These are phyloP conservation scores for Iselma pallidipennis DNA, from an alignment of 2,888 invertebrate genomes.

Conservation along the genomic window DNA sequence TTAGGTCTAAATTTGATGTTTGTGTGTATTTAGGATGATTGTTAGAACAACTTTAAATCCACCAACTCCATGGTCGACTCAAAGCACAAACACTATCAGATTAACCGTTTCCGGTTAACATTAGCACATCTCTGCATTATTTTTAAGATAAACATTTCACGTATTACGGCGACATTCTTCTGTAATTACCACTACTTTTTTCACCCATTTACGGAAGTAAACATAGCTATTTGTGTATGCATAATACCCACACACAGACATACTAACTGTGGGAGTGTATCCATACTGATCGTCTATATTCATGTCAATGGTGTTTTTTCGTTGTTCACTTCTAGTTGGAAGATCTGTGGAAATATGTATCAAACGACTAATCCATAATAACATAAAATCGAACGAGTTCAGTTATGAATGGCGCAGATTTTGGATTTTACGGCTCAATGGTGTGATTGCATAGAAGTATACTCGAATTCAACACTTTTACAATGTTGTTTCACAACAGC, in stretches of 20 bases:
- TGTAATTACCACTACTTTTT: not conserved
- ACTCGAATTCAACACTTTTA: no score
- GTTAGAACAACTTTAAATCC: not conserved
- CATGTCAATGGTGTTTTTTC: not conserved
- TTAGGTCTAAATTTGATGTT: not conserved
- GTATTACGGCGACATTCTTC: not conserved
- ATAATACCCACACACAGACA: no score
- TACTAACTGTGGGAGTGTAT: not conserved
- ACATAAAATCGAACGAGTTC: not conserved
- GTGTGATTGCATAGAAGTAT: no score
- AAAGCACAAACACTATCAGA: not conserved
- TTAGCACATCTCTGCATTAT: not conserved
- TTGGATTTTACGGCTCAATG: not conserved
- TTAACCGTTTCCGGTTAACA: not conserved
- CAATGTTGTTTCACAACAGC: no score
- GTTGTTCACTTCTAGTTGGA: not conserved
- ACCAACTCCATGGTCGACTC: not conserved
- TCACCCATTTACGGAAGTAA: not conserved
- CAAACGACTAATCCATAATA: not conserved
- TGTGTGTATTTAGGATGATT: not conserved
- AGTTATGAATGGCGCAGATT: not conserved
- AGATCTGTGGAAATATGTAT: not conserved
- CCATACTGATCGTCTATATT: no score
- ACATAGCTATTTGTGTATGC: not conserved
- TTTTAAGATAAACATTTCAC: not conserved